Conservation (phyloP, 2,797 vertebrate genomes). For the Anableps anableps region DNA sequence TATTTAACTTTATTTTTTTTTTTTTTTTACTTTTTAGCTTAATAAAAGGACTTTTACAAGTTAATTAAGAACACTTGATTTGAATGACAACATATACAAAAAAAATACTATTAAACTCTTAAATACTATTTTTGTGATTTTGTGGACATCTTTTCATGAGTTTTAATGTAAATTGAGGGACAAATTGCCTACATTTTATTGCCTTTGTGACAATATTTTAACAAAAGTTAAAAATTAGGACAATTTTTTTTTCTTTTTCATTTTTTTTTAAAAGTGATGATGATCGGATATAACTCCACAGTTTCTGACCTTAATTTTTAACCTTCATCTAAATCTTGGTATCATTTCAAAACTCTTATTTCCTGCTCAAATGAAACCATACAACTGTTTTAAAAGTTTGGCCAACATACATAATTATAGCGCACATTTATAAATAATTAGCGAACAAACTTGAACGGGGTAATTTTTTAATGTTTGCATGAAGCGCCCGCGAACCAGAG, state of each 20-base stretch:
- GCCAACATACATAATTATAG: neutral
- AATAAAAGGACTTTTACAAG: neutral
- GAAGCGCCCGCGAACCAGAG: conserved; percentile 21
- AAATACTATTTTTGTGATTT: neutral
- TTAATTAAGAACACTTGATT: neutral
- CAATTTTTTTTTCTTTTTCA: too few species aligned
- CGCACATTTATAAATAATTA: neutral
- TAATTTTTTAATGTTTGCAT: neutral
- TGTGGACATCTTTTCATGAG: neutral
- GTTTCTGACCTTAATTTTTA: neutral
- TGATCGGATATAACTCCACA: neutral
- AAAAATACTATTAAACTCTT: too few species aligned
- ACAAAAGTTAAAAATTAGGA: neutral
- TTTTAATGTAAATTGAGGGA: neutral
- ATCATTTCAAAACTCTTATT: neutral
- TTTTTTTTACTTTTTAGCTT: neutral
- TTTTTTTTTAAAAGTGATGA: too few species aligned
- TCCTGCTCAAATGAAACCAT: neutral
- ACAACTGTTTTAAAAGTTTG: neutral
- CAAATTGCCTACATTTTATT: neutral
- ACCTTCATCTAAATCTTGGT: neutral
- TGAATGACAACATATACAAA: neutral
- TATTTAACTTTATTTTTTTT: too few species aligned
- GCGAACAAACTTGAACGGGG: neutral
- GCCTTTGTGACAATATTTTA: neutral